Evolutionary conservation across 2,113 vertebrate species (phyloP).

Genomic region (Trochalopteron elliotii): DNA sequence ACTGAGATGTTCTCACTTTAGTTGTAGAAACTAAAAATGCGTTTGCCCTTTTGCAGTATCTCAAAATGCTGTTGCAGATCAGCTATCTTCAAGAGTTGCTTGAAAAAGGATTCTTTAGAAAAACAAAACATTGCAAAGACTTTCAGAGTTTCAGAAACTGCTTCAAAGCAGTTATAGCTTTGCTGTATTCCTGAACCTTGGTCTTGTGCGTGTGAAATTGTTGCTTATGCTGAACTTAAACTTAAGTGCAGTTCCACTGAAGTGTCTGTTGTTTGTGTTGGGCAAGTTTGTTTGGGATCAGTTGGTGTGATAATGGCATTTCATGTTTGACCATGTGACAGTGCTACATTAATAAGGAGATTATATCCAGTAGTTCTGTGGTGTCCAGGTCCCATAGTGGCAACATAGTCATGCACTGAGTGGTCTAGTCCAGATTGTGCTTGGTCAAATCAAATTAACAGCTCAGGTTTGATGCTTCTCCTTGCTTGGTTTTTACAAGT

Average conservation of each 20-base stretch:
- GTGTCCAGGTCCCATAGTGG: not conserved
- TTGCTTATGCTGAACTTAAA: not conserved
- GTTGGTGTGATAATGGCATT: not conserved
- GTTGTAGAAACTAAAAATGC: not conserved
- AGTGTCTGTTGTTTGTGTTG: not conserved
- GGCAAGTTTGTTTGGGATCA: not conserved
- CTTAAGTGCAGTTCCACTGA: not conserved
- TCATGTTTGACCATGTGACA: not conserved
- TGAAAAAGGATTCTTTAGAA: not conserved
- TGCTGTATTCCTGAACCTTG: not conserved
- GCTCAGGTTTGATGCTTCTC: not conserved
- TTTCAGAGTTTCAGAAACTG: not conserved
- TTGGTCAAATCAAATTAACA: not conserved
- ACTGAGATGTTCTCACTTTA: not conserved
- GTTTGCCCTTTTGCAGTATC: not conserved
- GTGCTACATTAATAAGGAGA: not conserved
- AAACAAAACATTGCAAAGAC: not conserved
- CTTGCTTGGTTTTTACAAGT: not conserved
- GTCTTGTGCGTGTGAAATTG: not conserved
- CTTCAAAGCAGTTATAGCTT: not conserved
- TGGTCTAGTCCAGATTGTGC: not conserved
- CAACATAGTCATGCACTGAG: fast-evolving
- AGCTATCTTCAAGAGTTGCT: not conserved
- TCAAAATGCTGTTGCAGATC: not conserved
- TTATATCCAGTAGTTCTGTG: not conserved